These are phyloP conservation scores for Saimiri boliviensis DNA, from an alignment of 2,113 vertebrate species.

Conservation along the genomic window DNA sequence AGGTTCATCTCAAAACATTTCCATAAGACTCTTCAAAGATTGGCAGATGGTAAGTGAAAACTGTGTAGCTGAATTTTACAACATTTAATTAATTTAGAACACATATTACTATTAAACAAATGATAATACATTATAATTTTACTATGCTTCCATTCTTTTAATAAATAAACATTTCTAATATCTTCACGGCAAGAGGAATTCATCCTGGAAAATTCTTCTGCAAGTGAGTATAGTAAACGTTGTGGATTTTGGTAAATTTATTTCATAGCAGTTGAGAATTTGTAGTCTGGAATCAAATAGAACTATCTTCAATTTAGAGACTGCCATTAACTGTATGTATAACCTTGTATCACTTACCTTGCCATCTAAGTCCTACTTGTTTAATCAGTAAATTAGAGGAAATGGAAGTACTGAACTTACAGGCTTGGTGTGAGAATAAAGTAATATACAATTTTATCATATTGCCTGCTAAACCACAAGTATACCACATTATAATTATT, in stretches of 20 bases:
- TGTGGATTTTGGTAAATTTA: background rate
- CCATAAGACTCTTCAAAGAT: background rate
- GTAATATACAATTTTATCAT: background rate
- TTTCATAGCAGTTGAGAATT: slow-evolving; percentile 22
- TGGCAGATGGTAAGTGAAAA: background rate
- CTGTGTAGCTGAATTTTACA: background rate
- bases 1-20: background rate
- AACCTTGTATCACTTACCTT: background rate
- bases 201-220: background rate
- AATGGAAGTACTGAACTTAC: background rate
- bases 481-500: background rate
- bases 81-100: slow-evolving; percentile 5
- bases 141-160: background rate
- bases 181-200: background rate
- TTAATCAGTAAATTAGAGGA: background rate
- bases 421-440: background rate
- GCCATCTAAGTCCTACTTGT: background rate
- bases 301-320: background rate
- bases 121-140: slow-evolving; percentile 26
- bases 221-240: background rate
- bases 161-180: background rate
- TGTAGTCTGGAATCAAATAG: background rate
- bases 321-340: background rate
- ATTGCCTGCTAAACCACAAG: background rate
- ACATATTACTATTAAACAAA: slow-evolving; percentile 10